These are phyloP conservation scores for Himalopsyche phryganea DNA, from an alignment of 1,140 invertebrate species.

Conservation along the genomic window DNA sequence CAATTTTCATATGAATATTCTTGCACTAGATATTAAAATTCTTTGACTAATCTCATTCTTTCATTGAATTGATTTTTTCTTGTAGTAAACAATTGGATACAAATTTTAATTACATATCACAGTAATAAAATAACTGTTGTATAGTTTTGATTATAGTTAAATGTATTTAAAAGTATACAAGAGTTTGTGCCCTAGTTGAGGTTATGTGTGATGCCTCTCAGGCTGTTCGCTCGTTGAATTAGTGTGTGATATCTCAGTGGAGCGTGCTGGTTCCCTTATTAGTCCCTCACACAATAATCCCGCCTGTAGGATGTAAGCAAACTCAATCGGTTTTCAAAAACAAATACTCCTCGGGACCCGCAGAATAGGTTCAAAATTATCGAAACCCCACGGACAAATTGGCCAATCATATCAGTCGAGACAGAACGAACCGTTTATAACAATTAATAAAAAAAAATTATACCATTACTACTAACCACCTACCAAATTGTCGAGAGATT, in stretches of 20 bases:
- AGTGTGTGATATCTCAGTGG: conserved; percentile 33
- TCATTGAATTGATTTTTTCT: too few species aligned
- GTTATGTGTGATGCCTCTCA: neutral
- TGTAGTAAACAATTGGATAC: too few species aligned
- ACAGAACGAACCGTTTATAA: conserved; percentile 10
- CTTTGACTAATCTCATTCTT: too few species aligned
- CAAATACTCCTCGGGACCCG: conserved; percentile 24
- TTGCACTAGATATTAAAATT: too few species aligned
- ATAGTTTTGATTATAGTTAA: too few species aligned
- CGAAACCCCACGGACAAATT: conserved; percentile 19
- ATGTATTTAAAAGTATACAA: too few species aligned
- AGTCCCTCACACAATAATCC: conserved; percentile 30
- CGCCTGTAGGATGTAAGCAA: conserved; percentile 30
- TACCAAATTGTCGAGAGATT: too few species aligned
- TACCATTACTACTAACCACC: neutral
- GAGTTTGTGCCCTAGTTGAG: too few species aligned
- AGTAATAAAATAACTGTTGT: too few species aligned
- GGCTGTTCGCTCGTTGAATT: conserved; percentile 6
- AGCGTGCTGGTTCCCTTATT: conserved; percentile 33
- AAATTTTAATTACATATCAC: too few species aligned
- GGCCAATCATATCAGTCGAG: conserved; percentile 19
- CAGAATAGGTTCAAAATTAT: conserved; percentile 36
- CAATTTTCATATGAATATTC: too few species aligned
- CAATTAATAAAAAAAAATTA: conserved; percentile 1
- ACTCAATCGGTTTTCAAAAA: conserved; percentile 35